A percentile compares a stretch with the other conserved stretches of the same genome.
Evolutionary conservation across 2,888 invertebrate species (phyloP).

Genomic region (Chrysina gloriosa): DNA sequence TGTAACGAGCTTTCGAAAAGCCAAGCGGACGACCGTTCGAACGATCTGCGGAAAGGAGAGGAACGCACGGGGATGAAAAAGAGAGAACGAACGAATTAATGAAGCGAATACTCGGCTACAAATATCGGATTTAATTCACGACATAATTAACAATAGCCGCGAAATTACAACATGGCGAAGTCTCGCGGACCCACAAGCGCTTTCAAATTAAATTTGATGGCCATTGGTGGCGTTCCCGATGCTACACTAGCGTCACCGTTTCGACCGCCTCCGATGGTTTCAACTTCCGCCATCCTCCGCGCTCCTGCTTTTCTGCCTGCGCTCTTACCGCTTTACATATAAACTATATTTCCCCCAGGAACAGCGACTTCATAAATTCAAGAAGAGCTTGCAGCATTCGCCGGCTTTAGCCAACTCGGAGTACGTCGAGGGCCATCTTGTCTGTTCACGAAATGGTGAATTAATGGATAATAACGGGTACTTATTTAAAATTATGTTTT

Average conservation of each 20-base stretch:
- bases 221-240: constrained; percentile 37
- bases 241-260: constrained; percentile 7
- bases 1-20: constrained; percentile 20
- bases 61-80: not conserved
- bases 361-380: constrained; percentile 41
- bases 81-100: constrained; percentile 22
- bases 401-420: not conserved
- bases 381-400: constrained; percentile 7
- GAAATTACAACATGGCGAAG: constrained; percentile 47
- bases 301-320: not conserved
- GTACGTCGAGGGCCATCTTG: constrained; percentile 5
- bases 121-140: constrained; percentile 37
- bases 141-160: constrained; percentile 47
- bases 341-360: constrained; percentile 42
- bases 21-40: constrained; percentile 10
- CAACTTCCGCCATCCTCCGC: not conserved
- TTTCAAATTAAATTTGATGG: constrained; percentile 53
- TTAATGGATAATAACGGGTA: constrained; percentile 21
- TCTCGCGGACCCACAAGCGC: constrained; percentile 48
- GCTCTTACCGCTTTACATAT: constrained; percentile 23
- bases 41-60: constrained; percentile 13
- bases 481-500: constrained; percentile 10
- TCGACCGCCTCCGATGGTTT: constrained; percentile 1
- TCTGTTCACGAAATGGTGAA: constrained; percentile 8
- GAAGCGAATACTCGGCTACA: constrained; percentile 28